phyloP scores from a whole-genome alignment of 2,888 invertebrate genomes.

The Eilema caniola region DNA sequence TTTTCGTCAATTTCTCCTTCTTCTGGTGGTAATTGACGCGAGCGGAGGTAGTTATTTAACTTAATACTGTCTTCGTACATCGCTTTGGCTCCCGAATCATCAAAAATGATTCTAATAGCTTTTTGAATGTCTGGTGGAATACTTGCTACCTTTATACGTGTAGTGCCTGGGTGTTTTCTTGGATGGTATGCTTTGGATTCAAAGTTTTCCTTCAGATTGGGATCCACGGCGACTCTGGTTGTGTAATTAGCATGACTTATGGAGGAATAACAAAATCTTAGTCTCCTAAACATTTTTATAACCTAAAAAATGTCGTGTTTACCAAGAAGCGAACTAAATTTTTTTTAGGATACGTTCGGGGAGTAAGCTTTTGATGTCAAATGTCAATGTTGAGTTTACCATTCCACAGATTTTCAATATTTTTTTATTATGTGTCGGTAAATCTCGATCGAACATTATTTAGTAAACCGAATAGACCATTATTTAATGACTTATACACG shows the following conservation, averaged over 20 bases:
- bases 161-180: conserved; percentile 91
- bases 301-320: conserved; percentile 30
- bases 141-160: conserved; percentile 80
- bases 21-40: conserved; percentile 90
- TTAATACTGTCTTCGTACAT: conserved; percentile 83
- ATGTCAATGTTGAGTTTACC: background rate
- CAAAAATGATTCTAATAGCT: conserved; percentile 84
- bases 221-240: conserved; percentile 82
- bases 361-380: background rate
- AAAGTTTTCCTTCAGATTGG: conserved; percentile 79
- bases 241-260: conserved; percentile 64
- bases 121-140: conserved; percentile 88
- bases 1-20: conserved; percentile 78
- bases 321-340: background rate
- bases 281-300: conserved; percentile 75
- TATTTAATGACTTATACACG: background rate
- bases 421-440: too few relatives aligned
- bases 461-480: too few relatives aligned
- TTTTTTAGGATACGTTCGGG: background rate
- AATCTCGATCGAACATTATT: too few relatives aligned
- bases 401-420: background rate
- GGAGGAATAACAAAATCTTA: conserved; percentile 62
- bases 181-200: conserved; percentile 87
- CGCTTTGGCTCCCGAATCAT: conserved; percentile 87
- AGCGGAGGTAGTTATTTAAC: conserved; percentile 87